A percentile compares a stretch with the other conserved stretches of the same genome.
Conservation (phyloP, 1,140 invertebrate genomes). For the Drosophila bocki region DNA sequence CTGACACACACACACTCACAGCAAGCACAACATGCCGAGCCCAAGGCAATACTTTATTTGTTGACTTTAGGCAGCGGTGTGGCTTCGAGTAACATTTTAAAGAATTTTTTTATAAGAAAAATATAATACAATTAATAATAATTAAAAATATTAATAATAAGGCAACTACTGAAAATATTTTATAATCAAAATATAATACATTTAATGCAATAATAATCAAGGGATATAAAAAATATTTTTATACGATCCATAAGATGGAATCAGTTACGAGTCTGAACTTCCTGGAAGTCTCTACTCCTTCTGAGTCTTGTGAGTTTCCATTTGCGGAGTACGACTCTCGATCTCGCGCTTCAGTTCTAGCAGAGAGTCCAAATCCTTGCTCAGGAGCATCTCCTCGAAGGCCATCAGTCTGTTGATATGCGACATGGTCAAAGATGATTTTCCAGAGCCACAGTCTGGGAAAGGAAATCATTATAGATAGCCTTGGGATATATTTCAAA, state of each 20-base stretch:
- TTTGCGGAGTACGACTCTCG: no score
- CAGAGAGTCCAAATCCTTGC: not conserved
- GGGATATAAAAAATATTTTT: no score
- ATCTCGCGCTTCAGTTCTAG: not conserved
- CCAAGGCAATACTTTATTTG: constrained; percentile 4
- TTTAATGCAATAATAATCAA: no score
- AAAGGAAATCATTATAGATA: not conserved
- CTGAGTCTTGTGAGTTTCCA: not conserved
- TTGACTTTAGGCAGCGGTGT: not conserved
- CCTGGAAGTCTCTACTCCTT: no score
- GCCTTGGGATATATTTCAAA: not conserved
- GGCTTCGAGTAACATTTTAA: not conserved
- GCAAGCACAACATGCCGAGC: not conserved
- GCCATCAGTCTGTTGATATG: not conserved
- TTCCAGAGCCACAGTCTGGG: not conserved
- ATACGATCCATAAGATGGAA: no score
- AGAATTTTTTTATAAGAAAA: no score
- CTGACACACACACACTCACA: not conserved
- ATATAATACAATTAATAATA: no score
- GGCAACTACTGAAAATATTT: no score
- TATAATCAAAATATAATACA: no score
- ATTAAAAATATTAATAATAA: no score
- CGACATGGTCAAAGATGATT: not conserved
- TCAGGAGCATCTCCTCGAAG: not conserved
- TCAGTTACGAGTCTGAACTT: no score